Conservation (phyloP, 2,797 vertebrate genomes). For the Trachurus trachurus region DNA sequence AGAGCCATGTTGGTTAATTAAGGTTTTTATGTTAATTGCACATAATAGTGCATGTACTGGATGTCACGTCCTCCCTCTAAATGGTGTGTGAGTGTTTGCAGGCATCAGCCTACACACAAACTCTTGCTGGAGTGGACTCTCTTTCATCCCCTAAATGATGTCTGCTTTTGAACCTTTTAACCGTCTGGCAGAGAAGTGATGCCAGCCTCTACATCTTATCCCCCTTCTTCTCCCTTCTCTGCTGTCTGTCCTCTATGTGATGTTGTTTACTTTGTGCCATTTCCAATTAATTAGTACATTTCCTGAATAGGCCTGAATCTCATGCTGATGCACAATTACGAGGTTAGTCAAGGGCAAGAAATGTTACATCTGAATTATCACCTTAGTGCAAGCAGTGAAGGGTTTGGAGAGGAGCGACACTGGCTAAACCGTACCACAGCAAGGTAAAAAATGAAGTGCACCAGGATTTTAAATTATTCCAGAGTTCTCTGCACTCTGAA, state of each 20-base stretch:
- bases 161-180: constrained; percentile 47
- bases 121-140: neutral
- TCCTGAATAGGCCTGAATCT: constrained; percentile 7
- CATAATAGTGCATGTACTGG: neutral
- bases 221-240: neutral
- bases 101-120: neutral
- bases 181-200: constrained; percentile 22
- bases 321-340: constrained; percentile 12
- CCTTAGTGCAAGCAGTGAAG: constrained; percentile 1
- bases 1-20: constrained; percentile 10
- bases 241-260: constrained; percentile 8
- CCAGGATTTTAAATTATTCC: constrained; percentile 48
- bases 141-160: constrained; percentile 25
- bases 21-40: neutral
- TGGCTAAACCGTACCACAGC: constrained; percentile 1
- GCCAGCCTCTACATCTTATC: neutral
- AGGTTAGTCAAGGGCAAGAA: constrained; percentile 14
- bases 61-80: neutral
- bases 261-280: constrained; percentile 43
- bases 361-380: constrained; percentile 2
- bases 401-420: neutral
- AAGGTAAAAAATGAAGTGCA: constrained; percentile 13
- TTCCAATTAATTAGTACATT: constrained; percentile 44
- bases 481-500: constrained; percentile 32
- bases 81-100: neutral